phyloP scores from a whole-genome alignment of 2,888 invertebrate species.

The Lasioglossum vierecki region DNA sequence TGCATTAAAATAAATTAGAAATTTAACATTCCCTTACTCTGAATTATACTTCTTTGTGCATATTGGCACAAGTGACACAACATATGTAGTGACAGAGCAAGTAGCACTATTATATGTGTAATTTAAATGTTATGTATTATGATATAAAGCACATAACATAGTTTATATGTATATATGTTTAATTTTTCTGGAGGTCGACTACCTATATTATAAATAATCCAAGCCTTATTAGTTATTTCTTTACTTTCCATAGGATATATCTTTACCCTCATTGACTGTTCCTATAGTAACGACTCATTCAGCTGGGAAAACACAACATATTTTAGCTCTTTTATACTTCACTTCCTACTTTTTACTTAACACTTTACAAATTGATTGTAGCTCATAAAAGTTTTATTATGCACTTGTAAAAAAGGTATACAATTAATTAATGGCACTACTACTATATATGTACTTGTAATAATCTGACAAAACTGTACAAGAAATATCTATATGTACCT shows the following conservation, averaged over 20 bases:
- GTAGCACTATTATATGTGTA: too few species aligned
- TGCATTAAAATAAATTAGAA: too few species aligned
- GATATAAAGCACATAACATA: background rate
- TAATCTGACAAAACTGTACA: background rate
- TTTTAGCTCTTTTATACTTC: background rate
- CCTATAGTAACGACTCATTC: conserved; percentile 31
- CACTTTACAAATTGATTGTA: background rate
- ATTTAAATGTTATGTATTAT: too few species aligned
- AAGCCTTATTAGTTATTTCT: background rate
- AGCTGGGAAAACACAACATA: conserved; percentile 15
- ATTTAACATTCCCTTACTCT: too few species aligned
- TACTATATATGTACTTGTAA: background rate
- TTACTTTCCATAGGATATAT: background rate
- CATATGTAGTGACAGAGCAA: too few species aligned
- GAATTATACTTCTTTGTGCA: too few species aligned
- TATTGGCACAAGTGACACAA: too few species aligned
- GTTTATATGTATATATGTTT: background rate
- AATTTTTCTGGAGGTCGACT: background rate
- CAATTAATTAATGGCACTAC: background rate
- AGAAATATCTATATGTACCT: background rate
- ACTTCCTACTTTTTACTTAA: background rate
- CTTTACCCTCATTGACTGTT: conserved; percentile 2
- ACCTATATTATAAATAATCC: background rate
- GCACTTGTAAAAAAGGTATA: background rate
- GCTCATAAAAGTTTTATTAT: background rate